Base-by-base conservation (phyloP, 1,140 invertebrate genomes). In the Latrodectus geometricus region DNA sequence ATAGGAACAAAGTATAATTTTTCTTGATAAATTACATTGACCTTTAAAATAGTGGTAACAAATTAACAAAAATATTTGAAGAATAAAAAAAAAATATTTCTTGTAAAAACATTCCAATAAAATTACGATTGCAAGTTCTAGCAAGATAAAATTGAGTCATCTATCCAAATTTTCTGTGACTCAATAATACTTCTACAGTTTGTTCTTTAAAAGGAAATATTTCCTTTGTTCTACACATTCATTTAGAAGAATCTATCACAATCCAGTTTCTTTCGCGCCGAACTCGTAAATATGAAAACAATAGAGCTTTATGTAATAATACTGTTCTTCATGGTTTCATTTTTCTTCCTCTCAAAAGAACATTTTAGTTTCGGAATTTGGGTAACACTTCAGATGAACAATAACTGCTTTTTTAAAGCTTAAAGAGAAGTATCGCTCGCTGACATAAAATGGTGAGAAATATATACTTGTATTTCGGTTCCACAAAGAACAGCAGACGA, bases 371-470 rank as follows among this genome's bases (percentile, higher is more conserved):
- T 81, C 66, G 52, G 52, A n/a, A 23, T 72, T 79, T 81, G 23
- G 20, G 68, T 20, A 56, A 23, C 68, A 81, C 79, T 81, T 81
- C 66, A 23, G 52, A 70, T 20, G 79, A 81, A 81, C 79, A 81
- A 81, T 81, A 48, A 61, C 50, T 17, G 20, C 79, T 81, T 81
- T 72, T 66, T 81, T 21, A 20, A 81, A 21, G 9, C 17, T 70
- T 72, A 52, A 49, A 15, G 69, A 50, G 50, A 81, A 81, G 35
- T 35, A 17, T 79, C 21, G 50, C 54, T 72, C 49, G 69, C 20
- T 35, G 79, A 81, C 79, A 72, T 21, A 23, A 52, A 72, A 72
- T 72, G 8, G 66, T 49, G 20, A 54, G 14, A 61, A 61, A 61
- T 61, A 8, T 17, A 61, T 61, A 61, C 54, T 61, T 61, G 3